phyloP scores from a whole-genome alignment of 2,797 vertebrate genomes.

The Peromyscus aztecus region DNA sequence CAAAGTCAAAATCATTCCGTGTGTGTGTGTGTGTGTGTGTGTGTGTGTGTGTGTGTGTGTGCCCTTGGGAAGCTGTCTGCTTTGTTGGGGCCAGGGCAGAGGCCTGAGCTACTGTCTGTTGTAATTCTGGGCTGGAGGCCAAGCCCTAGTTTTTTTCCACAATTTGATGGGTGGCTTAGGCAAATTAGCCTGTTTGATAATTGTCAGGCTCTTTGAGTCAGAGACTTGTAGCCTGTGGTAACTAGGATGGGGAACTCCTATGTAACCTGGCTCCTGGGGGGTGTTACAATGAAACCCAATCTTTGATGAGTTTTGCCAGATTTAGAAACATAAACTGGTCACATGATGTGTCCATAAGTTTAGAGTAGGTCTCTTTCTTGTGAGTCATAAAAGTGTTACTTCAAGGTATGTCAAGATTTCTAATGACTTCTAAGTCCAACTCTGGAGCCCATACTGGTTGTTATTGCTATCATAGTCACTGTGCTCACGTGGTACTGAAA shows the following conservation, averaged over 20 bases:
- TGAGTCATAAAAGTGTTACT: neutral
- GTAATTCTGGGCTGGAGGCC: conserved; percentile 25
- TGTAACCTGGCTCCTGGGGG: neutral
- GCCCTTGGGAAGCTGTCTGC: neutral
- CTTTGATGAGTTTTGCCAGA: neutral
- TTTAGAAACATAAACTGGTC: neutral
- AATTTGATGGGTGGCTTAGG: neutral
- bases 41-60: too few relatives aligned
- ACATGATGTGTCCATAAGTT: neutral
- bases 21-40: neutral
- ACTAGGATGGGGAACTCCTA: neutral
- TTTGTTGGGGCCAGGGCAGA: neutral
- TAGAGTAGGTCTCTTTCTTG: neutral
- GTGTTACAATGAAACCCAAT: neutral
- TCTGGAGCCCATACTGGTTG: neutral
- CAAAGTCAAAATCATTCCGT: neutral
- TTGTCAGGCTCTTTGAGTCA: conserved; percentile 22
- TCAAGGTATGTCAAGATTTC: neutral
- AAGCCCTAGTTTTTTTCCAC: conserved; percentile 1
- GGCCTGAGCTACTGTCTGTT: conserved; percentile 32
- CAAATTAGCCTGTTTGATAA: neutral
- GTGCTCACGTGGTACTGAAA: neutral
- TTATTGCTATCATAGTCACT: neutral
- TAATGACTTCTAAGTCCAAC: neutral
- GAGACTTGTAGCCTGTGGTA: neutral